These are phyloP conservation scores for Lacerta agilis DNA, from an alignment of 2,797 vertebrate genomes.

Conservation along the genomic window DNA sequence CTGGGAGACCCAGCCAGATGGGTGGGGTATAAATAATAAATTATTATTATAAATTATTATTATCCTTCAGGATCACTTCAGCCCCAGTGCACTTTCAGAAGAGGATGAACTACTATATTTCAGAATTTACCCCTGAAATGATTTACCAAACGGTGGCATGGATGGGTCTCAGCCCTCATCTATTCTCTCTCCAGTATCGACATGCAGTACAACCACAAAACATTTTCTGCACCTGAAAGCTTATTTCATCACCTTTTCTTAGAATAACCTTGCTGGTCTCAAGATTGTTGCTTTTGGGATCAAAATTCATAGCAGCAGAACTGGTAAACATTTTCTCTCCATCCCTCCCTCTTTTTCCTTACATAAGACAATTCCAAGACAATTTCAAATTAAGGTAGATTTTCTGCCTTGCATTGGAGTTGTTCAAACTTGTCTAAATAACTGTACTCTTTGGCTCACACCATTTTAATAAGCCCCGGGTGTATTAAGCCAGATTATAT, in stretches of 20 bases:
- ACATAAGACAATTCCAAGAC: slow-evolving; percentile 15
- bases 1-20: no score
- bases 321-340: background rate
- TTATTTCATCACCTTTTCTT: background rate
- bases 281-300: background rate
- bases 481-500: slow-evolving; percentile 79
- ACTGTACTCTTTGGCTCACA: slow-evolving; percentile 76
- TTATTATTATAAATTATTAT: no score
- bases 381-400: slow-evolving; percentile 37
- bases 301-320: background rate
- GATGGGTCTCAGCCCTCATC: background rate
- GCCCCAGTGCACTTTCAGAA: no score
- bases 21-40: no score
- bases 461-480: slow-evolving; percentile 78
- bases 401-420: slow-evolving; percentile 53
- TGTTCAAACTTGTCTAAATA: slow-evolving; percentile 71
- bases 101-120: no score
- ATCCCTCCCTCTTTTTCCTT: background rate
- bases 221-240: background rate
- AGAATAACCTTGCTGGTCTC: background rate
- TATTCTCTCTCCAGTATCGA: background rate
- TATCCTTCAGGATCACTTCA: no score
- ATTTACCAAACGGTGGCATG: no score
- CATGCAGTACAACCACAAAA: background rate
- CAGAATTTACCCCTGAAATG: no score